Evolutionary conservation across 2,888 invertebrate species (phyloP).

Genomic region (Lapara coniferarum): DNA sequence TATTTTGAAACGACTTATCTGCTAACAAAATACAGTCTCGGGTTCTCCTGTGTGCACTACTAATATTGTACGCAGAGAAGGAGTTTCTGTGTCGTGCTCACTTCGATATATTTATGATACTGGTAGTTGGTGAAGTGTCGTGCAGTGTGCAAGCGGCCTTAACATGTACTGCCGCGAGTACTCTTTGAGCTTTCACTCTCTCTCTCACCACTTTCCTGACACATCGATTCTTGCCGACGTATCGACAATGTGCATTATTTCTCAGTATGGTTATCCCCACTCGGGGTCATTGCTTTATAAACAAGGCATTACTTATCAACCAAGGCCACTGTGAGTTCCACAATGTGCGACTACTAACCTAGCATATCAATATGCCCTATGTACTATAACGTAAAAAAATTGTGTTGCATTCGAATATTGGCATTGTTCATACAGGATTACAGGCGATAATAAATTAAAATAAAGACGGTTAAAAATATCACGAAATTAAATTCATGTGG

Average conservation of each 20-base stretch:
- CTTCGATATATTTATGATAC: neutral
- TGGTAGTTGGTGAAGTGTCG: conserved; percentile 34
- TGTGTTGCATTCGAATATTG: conserved; percentile 56
- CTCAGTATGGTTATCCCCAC: conserved; percentile 35
- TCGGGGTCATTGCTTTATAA: conserved; percentile 68
- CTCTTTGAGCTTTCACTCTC: conserved; percentile 19
- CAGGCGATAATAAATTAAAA: conserved; percentile 72
- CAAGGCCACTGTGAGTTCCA: conserved; percentile 77
- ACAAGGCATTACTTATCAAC: conserved; percentile 68
- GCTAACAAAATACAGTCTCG: conserved; percentile 23
- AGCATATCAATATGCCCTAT: conserved; percentile 73
- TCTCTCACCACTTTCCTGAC: conserved; percentile 38
- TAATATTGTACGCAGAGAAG: conserved; percentile 9
- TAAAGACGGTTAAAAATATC: conserved; percentile 75
- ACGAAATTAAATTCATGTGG: conserved; percentile 80
- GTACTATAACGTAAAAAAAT: conserved; percentile 47
- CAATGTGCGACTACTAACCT: conserved; percentile 75
- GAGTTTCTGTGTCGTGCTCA: conserved; percentile 11
- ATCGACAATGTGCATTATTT: conserved; percentile 31
- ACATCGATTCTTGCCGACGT: conserved; percentile 1
- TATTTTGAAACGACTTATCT: conserved; percentile 20
- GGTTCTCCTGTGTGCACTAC: conserved; percentile 21
- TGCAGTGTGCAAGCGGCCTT: conserved; percentile 44
- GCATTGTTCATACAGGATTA: conserved; percentile 67
- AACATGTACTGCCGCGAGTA: conserved; percentile 14